Percentiles rank a stretch among this genome's conserved stretches.
Evolutionary conservation across 2,113 vertebrate genomes (phyloP).

Genomic region (Micronycteris hirsuta): DNA sequence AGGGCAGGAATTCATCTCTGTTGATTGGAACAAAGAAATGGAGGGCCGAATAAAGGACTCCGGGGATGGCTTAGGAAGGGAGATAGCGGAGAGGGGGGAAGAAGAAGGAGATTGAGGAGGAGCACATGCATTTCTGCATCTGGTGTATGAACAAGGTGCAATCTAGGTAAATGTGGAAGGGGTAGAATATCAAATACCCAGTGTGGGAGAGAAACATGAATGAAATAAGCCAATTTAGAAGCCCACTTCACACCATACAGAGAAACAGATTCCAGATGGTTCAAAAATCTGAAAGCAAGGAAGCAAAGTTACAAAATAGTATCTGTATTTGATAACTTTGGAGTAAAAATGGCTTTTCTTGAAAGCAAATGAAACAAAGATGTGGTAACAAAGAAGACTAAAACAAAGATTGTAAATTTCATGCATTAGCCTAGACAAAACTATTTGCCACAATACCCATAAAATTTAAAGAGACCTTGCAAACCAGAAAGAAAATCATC

Average conservation of each 20-base stretch:
- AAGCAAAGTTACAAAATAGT: neutral
- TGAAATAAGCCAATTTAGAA: neutral
- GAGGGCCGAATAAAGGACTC: neutral
- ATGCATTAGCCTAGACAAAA: neutral
- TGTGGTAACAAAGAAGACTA: neutral
- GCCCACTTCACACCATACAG: neutral
- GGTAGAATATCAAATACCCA: neutral
- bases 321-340: neutral
- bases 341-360: neutral
- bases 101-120: accelerated
- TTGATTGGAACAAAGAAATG: neutral
- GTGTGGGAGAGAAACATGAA: neutral
- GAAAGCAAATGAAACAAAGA: neutral
- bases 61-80: neutral
- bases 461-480: neutral
- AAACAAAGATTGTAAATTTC: neutral
- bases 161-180: neutral
- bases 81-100: neutral
- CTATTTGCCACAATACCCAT: neutral
- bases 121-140: accelerated
- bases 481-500: neutral
- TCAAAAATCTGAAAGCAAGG: neutral
- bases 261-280: neutral
- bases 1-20: neutral
- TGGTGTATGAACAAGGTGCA: too few relatives aligned